Evolutionary conservation across 53 echinoderm and acorn worm species (phyloP).

Genomic region (Echinometra lucunter): DNA sequence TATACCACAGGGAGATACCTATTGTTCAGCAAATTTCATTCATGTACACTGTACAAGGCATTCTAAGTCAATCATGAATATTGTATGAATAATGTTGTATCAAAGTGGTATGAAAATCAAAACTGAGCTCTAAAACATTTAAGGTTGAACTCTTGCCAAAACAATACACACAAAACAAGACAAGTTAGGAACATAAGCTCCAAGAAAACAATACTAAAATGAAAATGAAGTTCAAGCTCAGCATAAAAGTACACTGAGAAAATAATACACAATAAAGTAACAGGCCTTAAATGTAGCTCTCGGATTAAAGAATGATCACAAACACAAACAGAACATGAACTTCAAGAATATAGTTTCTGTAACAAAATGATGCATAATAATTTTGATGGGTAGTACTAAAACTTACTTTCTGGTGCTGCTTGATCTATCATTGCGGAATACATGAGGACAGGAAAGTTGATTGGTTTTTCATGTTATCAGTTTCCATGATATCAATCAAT

Average conservation of each 20-base stretch:
- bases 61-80: background rate
- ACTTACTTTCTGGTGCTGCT: constrained; percentile 67
- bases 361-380: background rate
- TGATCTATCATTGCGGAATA: background rate
- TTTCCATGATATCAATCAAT: no score
- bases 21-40: background rate
- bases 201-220: background rate
- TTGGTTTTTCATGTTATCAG: background rate
- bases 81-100: background rate
- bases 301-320: constrained; percentile 10
- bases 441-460: background rate
- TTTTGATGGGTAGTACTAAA: background rate
- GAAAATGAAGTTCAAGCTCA: background rate
- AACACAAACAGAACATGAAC: background rate
- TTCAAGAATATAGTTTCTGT: no score
- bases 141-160: background rate
- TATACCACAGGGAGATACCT: no score
- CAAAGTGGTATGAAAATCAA: background rate
- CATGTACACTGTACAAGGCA: background rate
- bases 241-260: background rate
- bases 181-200: background rate
- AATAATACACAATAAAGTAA: background rate
- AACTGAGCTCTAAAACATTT: background rate
- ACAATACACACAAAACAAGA: background rate
- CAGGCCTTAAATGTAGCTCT: background rate